Evolutionary conservation across 2,888 invertebrate species (phyloP).

Genomic region (Dorcus hopei): DNA sequence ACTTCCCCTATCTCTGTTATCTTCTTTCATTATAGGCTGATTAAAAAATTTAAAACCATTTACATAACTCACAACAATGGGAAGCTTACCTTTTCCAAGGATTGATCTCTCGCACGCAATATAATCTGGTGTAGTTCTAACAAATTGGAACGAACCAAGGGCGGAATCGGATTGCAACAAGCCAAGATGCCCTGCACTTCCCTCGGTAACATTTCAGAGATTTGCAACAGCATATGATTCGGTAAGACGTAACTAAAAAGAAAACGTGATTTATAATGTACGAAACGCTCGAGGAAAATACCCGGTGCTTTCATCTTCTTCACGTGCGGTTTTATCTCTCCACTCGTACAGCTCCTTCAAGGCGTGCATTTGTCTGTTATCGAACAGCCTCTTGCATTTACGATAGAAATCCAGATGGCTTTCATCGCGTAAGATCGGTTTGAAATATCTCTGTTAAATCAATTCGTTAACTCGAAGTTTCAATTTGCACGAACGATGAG

Average conservation of each 20-base stretch:
- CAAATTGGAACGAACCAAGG: constrained; percentile 57
- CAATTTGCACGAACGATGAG: background rate
- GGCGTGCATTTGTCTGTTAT: constrained; percentile 80
- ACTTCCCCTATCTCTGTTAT: constrained; percentile 41
- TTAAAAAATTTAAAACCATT: constrained; percentile 22
- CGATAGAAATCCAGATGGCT: constrained; percentile 74
- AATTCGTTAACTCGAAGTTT: constrained; percentile 24
- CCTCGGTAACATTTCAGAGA: constrained; percentile 82
- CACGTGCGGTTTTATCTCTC: constrained; percentile 81
- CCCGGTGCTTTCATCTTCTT: constrained; percentile 87
- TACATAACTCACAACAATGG: too few relatives aligned
- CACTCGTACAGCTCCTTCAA: constrained; percentile 78
- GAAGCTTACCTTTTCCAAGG: constrained; percentile 56
- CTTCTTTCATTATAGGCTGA: constrained; percentile 53
- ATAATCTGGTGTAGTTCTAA: constrained; percentile 64
- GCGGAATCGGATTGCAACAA: constrained; percentile 91
- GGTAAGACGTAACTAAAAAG: constrained; percentile 80
- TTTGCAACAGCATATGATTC: constrained; percentile 91
- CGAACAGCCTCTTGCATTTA: constrained; percentile 77
- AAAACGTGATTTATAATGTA: background rate
- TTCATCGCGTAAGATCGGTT: constrained; percentile 66
- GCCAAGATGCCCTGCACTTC: constrained; percentile 92
- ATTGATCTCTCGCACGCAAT: constrained; percentile 66
- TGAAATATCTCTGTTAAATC: constrained; percentile 67
- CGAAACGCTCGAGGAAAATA: constrained; percentile 37